Percentiles rank a stretch among this genome's conserved stretches.
phyloP scores from a whole-genome alignment of 2,113 vertebrate species.

The Pontoporia blainvillei region DNA sequence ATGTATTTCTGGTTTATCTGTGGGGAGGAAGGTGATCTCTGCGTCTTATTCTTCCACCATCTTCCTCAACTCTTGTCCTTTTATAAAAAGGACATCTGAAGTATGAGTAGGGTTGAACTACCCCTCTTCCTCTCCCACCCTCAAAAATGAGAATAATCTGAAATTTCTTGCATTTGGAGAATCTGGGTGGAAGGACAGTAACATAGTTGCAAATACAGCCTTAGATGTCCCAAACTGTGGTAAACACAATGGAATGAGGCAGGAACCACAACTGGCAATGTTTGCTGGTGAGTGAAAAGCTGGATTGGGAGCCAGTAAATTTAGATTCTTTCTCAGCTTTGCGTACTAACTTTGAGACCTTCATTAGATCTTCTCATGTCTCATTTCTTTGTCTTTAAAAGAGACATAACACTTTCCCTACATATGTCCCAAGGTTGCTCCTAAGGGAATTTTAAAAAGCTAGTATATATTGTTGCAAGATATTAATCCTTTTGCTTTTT shows the following conservation, averaged over 20 bases:
- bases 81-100: background rate
- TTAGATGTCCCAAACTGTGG: background rate
- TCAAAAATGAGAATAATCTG: background rate
- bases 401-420: background rate
- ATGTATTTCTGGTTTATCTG: too few relatives aligned
- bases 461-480: background rate
- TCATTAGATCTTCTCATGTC: background rate
- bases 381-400: background rate
- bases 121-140: background rate
- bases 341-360: background rate
- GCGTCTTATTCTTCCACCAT: too few relatives aligned
- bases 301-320: background rate
- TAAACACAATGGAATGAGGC: background rate
- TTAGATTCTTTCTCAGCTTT: background rate
- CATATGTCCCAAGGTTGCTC: background rate
- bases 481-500: background rate
- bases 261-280: background rate
- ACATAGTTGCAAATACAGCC: background rate
- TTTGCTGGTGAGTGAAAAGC: background rate
- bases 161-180: background rate
- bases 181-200: background rate
- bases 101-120: background rate
- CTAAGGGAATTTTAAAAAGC: background rate
- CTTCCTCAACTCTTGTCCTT: too few relatives aligned
- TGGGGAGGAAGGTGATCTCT: too few relatives aligned